Conservation (phyloP, 2,113 vertebrate genomes). For the Mustela nigripes region DNA sequence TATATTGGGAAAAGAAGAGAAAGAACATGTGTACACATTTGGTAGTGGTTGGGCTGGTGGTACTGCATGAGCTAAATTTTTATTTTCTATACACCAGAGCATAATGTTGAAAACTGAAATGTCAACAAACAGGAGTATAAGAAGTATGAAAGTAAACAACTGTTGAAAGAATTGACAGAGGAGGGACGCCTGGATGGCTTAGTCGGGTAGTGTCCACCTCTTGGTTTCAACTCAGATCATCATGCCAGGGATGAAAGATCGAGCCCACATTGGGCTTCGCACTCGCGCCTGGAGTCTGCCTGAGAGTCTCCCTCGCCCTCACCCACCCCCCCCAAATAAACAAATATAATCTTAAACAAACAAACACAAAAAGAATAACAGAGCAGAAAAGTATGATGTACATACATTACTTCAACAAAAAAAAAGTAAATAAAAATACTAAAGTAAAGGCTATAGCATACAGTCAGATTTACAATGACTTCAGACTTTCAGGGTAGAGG, state of each 20-base stretch:
- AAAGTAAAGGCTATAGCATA: neutral
- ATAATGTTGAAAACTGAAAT: neutral
- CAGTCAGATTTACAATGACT: neutral
- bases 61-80: neutral
- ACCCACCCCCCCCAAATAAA: neutral
- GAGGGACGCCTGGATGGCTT: neutral
- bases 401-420: neutral
- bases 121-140: neutral
- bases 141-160: neutral
- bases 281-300: neutral
- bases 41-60: too few species aligned
- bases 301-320: neutral
- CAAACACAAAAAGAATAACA: neutral
- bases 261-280: neutral
- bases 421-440: neutral
- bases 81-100: neutral
- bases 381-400: neutral
- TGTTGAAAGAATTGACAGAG: neutral
- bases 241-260: neutral
- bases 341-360: neutral
- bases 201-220: neutral
- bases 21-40: neutral
- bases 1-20: rapidly evolving
- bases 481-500: neutral
- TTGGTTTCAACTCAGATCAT: neutral